Evolutionary conservation across 1,140 invertebrate species (phyloP).

Genomic region (Neodiprion virginianus): DNA sequence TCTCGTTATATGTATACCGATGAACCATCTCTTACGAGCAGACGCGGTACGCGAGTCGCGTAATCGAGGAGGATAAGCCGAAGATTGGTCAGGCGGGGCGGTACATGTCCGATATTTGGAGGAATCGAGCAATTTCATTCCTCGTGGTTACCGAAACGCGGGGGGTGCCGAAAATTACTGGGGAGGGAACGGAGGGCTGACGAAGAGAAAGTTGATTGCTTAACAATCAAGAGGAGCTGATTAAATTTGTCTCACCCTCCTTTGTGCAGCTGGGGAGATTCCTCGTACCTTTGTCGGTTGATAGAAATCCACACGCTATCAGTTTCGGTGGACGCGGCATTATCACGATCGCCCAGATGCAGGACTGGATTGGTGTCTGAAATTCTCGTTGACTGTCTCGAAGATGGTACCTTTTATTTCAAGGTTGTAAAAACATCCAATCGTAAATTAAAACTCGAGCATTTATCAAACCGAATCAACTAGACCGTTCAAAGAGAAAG

Average conservation of each 20-base stretch:
- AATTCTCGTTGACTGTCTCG: too few species aligned
- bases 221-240: background rate
- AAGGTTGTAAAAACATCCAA: background rate
- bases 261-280: too few species aligned
- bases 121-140: background rate
- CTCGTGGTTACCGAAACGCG: background rate
- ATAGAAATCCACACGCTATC: too few species aligned
- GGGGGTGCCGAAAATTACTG: slow-evolving; percentile 2
- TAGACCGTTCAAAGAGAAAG: background rate
- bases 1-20: background rate
- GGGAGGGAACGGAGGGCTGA: background rate
- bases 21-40: background rate
- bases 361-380: too few species aligned
- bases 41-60: too few species aligned
- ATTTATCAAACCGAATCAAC: background rate
- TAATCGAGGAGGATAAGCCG: too few species aligned
- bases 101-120: background rate
- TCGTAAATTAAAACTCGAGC: background rate
- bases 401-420: background rate
- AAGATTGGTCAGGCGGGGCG: background rate
- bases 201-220: slow-evolving; percentile 5
- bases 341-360: too few species aligned
- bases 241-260: background rate
- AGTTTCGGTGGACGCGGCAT: too few species aligned
- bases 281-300: too few species aligned